Evolutionary conservation across 2,888 invertebrate genomes (phyloP).

Genomic region (Lamellibrachia satsuma): DNA sequence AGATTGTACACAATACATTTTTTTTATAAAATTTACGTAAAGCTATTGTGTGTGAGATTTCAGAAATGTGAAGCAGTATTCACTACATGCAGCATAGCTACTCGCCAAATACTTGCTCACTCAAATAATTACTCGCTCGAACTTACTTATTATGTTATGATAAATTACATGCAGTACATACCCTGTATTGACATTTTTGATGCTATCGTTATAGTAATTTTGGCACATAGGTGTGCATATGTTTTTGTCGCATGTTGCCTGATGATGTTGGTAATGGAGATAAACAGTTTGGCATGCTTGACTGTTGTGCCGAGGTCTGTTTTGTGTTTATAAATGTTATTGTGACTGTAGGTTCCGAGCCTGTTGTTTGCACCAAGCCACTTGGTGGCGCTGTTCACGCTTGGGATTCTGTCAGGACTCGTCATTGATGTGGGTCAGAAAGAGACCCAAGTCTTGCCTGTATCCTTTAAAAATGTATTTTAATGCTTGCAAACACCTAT

Average conservation of each 20-base stretch:
- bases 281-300: neutral
- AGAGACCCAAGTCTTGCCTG: conserved; percentile 83
- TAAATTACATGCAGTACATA: neutral
- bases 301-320: neutral
- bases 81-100: neutral
- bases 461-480: conserved; percentile 64
- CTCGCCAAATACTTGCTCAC: neutral
- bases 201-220: neutral
- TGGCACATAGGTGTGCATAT: neutral
- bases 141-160: neutral
- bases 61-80: neutral
- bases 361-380: conserved; percentile 86
- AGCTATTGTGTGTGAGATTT: neutral
- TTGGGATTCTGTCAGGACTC: conserved; percentile 83
- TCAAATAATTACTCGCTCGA: neutral
- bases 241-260: neutral
- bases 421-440: conserved; percentile 88
- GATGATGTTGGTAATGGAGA: neutral
- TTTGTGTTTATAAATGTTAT: conserved; percentile 24
- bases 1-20: neutral
- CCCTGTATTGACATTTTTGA: neutral
- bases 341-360: conserved; percentile 73
- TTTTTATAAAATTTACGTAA: neutral
- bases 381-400: conserved; percentile 82
- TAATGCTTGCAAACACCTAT: neutral